Conservation (phyloP, 2,113 vertebrate genomes). For the Tyrannus savana region DNA sequence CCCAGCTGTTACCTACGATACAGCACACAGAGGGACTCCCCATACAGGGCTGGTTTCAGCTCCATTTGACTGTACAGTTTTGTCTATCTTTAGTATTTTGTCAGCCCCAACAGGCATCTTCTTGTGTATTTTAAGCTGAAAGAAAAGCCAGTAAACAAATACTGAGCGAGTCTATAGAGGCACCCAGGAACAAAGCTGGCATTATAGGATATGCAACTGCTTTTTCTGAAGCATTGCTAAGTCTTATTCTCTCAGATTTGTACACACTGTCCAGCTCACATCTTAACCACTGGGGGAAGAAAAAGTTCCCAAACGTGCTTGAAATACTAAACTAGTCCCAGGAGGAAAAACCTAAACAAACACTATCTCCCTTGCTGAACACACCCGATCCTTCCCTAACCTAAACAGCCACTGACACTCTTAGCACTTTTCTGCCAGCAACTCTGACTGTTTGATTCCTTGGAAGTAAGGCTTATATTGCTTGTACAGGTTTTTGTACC, state of each 20-base stretch:
- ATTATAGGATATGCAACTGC: not conserved
- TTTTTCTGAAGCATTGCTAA: not conserved
- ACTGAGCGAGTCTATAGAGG: not conserved
- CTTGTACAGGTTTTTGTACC: not conserved
- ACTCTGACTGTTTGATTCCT: not conserved
- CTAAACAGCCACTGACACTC: conserved; percentile 10
- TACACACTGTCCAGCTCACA: not conserved
- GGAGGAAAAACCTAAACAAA: conserved; percentile 48
- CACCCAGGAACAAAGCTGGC: conserved; percentile 3
- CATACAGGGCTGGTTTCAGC: not conserved
- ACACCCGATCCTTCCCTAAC: conserved; percentile 6
- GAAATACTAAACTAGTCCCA: conserved; percentile 47
- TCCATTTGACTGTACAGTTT: not conserved
- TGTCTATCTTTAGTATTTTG: not conserved
- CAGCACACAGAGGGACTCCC: not conserved
- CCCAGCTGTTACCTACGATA: conserved; percentile 20
- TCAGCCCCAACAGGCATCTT: conserved; percentile 35
- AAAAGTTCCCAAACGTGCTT: conserved; percentile 18
- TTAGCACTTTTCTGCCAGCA: conserved; percentile 36
- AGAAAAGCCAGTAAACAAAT: conserved; percentile 15
- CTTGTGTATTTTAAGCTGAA: conserved; percentile 17
- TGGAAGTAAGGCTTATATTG: not conserved
- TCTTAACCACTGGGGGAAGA: not conserved
- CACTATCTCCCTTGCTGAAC: not conserved
- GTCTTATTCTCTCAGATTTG: not conserved